phyloP scores from a whole-genome alignment of 2,797 vertebrate species.

The Kryptolebias ocellatus region DNA sequence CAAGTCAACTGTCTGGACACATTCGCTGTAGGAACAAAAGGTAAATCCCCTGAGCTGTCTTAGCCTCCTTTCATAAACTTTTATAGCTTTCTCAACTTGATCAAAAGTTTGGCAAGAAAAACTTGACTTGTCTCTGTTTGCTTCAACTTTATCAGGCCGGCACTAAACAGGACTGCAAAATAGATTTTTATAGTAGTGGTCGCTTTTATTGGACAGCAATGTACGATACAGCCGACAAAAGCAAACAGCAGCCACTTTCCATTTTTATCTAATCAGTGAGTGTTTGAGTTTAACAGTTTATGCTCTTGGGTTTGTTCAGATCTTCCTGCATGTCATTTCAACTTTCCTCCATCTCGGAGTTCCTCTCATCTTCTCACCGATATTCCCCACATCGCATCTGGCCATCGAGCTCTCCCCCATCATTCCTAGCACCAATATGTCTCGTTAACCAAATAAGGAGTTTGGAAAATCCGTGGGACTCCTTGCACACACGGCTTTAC shows the following conservation, averaged over 20 bases:
- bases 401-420: constrained; percentile 29
- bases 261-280: constrained; percentile 23
- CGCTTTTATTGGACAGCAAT: constrained; percentile 49
- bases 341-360: constrained; percentile 55
- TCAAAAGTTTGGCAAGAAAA: constrained; percentile 14
- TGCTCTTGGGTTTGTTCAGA: constrained; percentile 11
- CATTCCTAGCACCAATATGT: constrained; percentile 52
- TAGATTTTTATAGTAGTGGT: constrained; percentile 35
- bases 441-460: constrained; percentile 73
- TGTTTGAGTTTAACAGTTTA: constrained; percentile 8
- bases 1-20: no score
- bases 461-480: constrained; percentile 66
- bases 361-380: constrained; percentile 24
- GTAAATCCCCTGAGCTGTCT: neutral
- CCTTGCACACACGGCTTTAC: constrained; percentile 37
- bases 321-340: constrained; percentile 29
- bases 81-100: constrained; percentile 1
- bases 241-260: constrained; percentile 42
- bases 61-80: neutral
- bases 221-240: constrained; percentile 42
- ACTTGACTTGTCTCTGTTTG: constrained; percentile 17
- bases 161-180: constrained; percentile 32
- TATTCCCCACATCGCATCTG: constrained; percentile 3
- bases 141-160: constrained; percentile 25
- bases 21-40: neutral